Conservation (phyloP, 2,113 vertebrate species). For the Neoarius graeffei region DNA sequence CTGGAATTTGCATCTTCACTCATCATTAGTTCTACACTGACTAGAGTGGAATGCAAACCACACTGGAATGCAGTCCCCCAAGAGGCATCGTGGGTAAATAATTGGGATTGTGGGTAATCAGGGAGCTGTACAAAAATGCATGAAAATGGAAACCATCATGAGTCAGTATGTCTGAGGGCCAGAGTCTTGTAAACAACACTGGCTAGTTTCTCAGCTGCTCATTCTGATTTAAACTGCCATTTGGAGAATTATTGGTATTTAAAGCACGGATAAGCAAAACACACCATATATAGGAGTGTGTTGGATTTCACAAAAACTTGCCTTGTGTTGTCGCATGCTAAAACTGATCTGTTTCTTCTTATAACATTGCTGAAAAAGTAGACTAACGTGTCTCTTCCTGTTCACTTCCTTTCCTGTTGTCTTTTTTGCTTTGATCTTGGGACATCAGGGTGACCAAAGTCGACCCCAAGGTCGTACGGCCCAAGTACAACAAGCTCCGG, state of each 20-base stretch:
- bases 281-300: background rate
- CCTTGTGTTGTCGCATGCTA: conserved; percentile 22
- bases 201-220: conserved; percentile 1
- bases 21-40: background rate
- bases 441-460: conserved; percentile 77
- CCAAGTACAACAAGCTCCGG: conserved; percentile 94
- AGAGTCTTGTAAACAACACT: conserved; percentile 32
- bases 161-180: conserved; percentile 1
- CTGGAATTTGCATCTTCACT: background rate
- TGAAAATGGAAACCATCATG: conserved; percentile 11
- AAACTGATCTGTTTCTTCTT: background rate
- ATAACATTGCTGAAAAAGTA: background rate
- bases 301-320: conserved; percentile 12
- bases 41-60: conserved; percentile 49
- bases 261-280: background rate
- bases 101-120: conserved; percentile 59
- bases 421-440: conserved; percentile 60
- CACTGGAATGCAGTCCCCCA: conserved; percentile 46
- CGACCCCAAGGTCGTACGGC: conserved; percentile 86
- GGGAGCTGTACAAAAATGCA: conserved; percentile 6
- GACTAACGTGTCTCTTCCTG: background rate
- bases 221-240: background rate
- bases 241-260: background rate
- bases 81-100: conserved; percentile 59
- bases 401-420: conserved; percentile 5